Evolutionary conservation across 2,797 vertebrate species (phyloP), one percentile per base, ranked within the genome.

Genomic region (Takifugu ocellatus): DNA sequence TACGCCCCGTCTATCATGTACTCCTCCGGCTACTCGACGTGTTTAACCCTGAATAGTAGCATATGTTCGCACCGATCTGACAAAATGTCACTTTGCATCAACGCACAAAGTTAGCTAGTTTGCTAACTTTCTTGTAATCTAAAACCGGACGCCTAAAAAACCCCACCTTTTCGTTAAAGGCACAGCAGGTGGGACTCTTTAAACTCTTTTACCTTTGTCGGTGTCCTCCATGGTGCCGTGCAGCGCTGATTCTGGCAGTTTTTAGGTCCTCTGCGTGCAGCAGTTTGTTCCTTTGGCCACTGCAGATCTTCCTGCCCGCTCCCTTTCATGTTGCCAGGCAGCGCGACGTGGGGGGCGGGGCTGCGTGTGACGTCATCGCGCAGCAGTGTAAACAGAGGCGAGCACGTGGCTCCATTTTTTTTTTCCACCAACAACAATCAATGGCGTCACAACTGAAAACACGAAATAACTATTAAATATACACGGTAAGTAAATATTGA

Each of bases 331-430:
- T 85, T 83, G 81, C 80, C 75, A 67, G 73, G 75, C 79, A 83
- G 84, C 79, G 46, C 68, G 61, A 9, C 70, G 81, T 78, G 33
- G 57, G 66, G 86, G 91, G 91, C 79, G 90, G 81, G 84, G 86
- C 74, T 54, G 48, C 1, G 0, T 7, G 10, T 89, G 84, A 90
- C 90, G 91, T 90, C 84, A 90, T 10, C 60, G 75, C 90, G 87
- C 71, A 71, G 24, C 61, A 85, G 79, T 89, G 87, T 89, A 89
- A 91, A 91, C 89, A 91, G 61, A 78, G 24, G 71, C 61, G 72
- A 80, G 79, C 90, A 90, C 90, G 85, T 89, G 88, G 85, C 70
- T 64, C 47, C 45, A 69, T 66, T 77, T 78, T 81, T 68, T 66
- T 77, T 78, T 81, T 68, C 68, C 53, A 58, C 63, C 55, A 1